Base-by-base conservation (phyloP, 2,113 vertebrate genomes). In the Nibea coibor region DNA sequence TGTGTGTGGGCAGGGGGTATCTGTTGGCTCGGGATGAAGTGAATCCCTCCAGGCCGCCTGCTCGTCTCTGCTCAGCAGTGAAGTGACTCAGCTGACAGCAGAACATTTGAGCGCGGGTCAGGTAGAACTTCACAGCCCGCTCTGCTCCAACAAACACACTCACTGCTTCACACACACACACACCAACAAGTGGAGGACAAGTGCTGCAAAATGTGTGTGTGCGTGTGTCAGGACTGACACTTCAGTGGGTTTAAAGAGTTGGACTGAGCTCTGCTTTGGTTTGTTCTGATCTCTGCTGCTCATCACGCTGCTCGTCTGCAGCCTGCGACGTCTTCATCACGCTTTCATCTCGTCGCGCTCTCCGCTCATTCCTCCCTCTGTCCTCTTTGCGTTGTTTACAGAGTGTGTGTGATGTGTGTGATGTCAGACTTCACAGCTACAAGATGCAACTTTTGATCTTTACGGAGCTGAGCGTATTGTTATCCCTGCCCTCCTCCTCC, bases 301-400 rank as follows among this genome's bases (percentile, higher is more conserved):
- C 4, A 15, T 62, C 78, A 26, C n/a, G 56, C 62, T 11, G 1
- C 47, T 54, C 4, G 19, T 62, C 78, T 72, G 35, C 58, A 42
- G 11, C n/a, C 20, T 7, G 66, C 19, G 0, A 35, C 0, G 64
- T 66, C 78, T 62, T 63, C 76, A 47, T 85, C 73, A 1, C 45
- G 65, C 80, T 69, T 78, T 81, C 70, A 81, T 89, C 85, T 82
- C 47, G 4, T 70, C 24, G 20, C 70, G 4, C 64, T 14, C 69
- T 84, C 63, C 24, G n/a, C n/a, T n/a, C n/a, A n/a, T n/a, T n/a
- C n/a, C n/a, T n/a, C n/a, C n/a, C n/a, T 59, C 59, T 3, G 48
- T 84, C 80, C 58, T 82, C 75, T 53, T 10, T 2, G 47, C 28
- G 16, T 62, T 86, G 72, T 80, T 88, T 77, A 74, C 73, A 48